Evolutionary conservation across 2,888 invertebrate species (phyloP), one percentile per base, ranked within the genome.

Genomic region (Hesperia comma): DNA sequence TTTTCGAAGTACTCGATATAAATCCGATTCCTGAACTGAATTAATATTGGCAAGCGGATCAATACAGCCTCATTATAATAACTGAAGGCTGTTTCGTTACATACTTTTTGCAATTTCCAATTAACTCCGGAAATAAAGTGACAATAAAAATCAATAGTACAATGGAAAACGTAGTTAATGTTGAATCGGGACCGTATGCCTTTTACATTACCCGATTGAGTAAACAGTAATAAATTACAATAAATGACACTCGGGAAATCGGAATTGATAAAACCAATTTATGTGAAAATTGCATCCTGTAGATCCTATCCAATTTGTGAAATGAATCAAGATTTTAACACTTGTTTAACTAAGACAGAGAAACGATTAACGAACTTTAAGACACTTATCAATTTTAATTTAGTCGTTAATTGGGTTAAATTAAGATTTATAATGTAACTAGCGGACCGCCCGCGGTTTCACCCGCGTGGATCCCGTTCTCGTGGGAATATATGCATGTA

Each of bases 221-320:
- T 80, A 84, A 85, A 84, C 82, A 83, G 76, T 72, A 74, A 85
- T 85, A 84, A 88, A 86, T 86, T 81, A 84, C 78, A 68, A 69
- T 76, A 77, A 72, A 73, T 79, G 85, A 83, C 82, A 82, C 79
- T 77, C 78, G 73, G 77, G 78, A 82, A 85, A 83, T 82, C 77
- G 77, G 77, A 82, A 83, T 85, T 85, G 82, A 83, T 82, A 80
- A 82, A 82, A 80, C 73, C 81, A 84, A 85, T 87, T 82, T 83
- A 80, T 79, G 75, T 76, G 79, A 78, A 83, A 85, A 86, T 82
- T 83, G 79, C 75, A 82, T 80, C 72, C 73, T 74, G 72, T 77
- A 66, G 66, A 66, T 66, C 75, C 74, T 74, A 77, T 79, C 77
- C 76, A 72, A 79, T 77, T n/a, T 77, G 78, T 74, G 72, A 75